Conservation (phyloP, 2,113 vertebrate species). For the Gymnocephalus cernua region DNA sequence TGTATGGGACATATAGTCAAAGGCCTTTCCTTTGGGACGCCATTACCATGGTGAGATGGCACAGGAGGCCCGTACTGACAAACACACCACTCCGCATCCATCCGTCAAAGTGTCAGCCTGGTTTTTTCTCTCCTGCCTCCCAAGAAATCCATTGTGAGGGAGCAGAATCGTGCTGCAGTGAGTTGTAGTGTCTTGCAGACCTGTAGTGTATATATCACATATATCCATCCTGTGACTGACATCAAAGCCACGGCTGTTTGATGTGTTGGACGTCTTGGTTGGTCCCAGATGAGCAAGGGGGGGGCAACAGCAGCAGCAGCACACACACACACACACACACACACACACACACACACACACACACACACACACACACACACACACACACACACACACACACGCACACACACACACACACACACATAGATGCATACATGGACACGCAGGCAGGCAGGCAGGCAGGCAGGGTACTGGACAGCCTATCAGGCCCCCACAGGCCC, state of each 20-base stretch:
- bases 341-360: constrained; percentile 14
- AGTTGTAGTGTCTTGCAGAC: constrained; percentile 1
- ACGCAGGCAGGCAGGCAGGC: constrained; percentile 18
- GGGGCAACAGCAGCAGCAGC: neutral
- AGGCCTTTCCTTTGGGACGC: constrained; percentile 64
- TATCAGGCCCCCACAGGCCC: constrained; percentile 70
- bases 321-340: neutral
- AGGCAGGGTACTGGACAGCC: constrained; percentile 78
- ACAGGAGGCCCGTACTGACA: constrained; percentile 54
- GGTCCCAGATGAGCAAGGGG: constrained; percentile 51
- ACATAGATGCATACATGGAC: neutral
- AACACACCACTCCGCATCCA: constrained; percentile 49
- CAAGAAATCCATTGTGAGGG: constrained; percentile 26
- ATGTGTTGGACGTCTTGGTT: constrained; percentile 48
- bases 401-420: constrained; percentile 12
- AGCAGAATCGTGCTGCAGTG: constrained; percentile 2
- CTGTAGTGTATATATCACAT: constrained; percentile 12
- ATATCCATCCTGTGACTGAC: constrained; percentile 35
- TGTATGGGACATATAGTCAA: constrained; percentile 61
- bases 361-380: neutral
- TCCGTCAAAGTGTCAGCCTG: constrained; percentile 68
- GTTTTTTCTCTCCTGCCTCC: constrained; percentile 43
- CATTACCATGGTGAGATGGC: constrained; percentile 56
- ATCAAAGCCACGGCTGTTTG: constrained; percentile 41
- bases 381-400: neutral